Percentiles rank a stretch among this genome's conserved stretches.
Evolutionary conservation across 2,797 vertebrate species (phyloP).

Genomic region (Pteropus rufus): DNA sequence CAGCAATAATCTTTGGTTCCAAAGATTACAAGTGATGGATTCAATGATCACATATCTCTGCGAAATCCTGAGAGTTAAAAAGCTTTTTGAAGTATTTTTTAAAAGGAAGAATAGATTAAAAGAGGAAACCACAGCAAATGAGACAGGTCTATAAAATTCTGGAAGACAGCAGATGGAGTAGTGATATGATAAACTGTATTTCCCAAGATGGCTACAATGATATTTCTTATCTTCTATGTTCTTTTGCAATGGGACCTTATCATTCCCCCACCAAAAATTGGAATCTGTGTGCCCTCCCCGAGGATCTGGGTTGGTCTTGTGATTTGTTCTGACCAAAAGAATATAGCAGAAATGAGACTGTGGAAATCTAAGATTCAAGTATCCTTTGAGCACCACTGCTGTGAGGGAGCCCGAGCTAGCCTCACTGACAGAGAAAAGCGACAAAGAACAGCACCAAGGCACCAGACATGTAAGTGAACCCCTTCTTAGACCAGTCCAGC

Average conservation of each 20-base stretch:
- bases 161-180: background rate
- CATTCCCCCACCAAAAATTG: background rate
- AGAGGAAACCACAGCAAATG: background rate
- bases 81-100: background rate
- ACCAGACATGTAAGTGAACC: background rate
- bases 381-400: background rate
- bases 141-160: conserved; percentile 9
- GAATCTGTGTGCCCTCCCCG: background rate
- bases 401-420: background rate
- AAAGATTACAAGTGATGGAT: background rate
- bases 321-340: background rate
- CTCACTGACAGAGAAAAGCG: background rate
- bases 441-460: background rate
- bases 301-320: background rate
- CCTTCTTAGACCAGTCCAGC: background rate
- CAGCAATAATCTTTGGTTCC: background rate
- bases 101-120: background rate
- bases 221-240: background rate
- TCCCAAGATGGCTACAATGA: background rate
- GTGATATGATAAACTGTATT: background rate
- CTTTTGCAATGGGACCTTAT: background rate
- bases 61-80: background rate
- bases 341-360: background rate
- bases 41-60: background rate
- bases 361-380: background rate